Evolutionary conservation across 2,888 invertebrate species (phyloP).

Genomic region (Theristus sp.): DNA sequence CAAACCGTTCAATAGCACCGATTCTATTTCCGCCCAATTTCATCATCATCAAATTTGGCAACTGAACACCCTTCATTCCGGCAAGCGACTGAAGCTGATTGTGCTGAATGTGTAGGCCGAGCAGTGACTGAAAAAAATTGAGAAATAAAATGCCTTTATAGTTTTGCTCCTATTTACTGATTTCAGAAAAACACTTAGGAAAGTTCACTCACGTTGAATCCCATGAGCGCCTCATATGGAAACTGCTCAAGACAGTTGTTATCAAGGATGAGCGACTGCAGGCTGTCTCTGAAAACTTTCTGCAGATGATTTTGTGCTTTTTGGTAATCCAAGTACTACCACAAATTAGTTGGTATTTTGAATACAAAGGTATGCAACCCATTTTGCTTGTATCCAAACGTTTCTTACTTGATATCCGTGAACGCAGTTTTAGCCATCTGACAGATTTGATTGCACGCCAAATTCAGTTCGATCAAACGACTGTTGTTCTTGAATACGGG

Average conservation of each 20-base stretch:
- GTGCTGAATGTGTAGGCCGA: conserved; percentile 25
- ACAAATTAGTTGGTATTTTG: conserved; percentile 14
- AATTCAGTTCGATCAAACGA: not conserved
- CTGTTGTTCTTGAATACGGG: not conserved
- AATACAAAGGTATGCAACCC: too few species aligned
- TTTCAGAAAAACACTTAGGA: too few species aligned
- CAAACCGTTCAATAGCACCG: not conserved
- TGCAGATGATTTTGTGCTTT: too few species aligned
- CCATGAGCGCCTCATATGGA: conserved; percentile 18
- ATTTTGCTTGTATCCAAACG: too few species aligned
- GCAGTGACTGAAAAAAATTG: conserved; percentile 17
- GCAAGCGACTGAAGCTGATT: conserved; percentile 20
- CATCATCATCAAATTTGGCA: conserved; percentile 22
- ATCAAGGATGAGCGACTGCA: conserved; percentile 26
- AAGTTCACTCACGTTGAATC: conserved; percentile 2
- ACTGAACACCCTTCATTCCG: conserved; percentile 15
- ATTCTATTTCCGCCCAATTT: conserved; percentile 5
- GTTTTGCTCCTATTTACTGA: too few species aligned
- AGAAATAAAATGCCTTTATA: not conserved
- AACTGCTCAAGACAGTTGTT: conserved; percentile 21
- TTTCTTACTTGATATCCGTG: too few species aligned
- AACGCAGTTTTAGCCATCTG: conserved; percentile 17
- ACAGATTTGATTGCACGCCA: conserved; percentile 15
- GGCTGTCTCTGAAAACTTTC: too few species aligned
- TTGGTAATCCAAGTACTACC: too few species aligned